Evolutionary conservation across 1,140 invertebrate genomes (phyloP).

Genomic region (Proctacanthus coquilletti): DNA sequence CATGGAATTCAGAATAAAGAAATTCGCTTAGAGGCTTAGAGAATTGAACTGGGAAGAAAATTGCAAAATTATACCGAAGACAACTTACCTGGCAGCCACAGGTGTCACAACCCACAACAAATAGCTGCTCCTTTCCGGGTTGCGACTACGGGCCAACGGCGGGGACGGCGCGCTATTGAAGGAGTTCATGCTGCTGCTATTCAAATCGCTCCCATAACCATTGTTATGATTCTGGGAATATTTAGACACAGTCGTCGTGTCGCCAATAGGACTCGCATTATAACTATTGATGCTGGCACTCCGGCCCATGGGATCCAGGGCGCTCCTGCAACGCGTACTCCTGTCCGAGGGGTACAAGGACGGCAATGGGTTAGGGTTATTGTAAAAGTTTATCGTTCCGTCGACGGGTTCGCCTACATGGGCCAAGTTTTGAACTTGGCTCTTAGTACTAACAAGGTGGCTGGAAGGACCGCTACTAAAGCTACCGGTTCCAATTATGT

Average conservation of each 20-base stretch:
- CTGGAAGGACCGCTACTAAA: neutral
- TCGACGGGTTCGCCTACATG: neutral
- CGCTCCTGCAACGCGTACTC: neutral
- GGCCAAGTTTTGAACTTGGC: neutral
- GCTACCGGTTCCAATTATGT: too few species aligned
- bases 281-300: neutral
- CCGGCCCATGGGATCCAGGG: neutral
- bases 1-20: too few species aligned
- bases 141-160: neutral
- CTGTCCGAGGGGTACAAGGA: too few species aligned
- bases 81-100: conserved; percentile 27
- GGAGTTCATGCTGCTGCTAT: neutral
- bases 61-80: too few species aligned
- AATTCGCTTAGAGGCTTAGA: too few species aligned
- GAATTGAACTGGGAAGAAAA: too few species aligned
- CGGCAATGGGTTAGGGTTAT: too few species aligned
- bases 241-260: neutral
- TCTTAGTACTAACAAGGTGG: neutral
- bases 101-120: conserved; percentile 27
- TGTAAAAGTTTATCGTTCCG: too few species aligned
- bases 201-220: neutral
- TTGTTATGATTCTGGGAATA: neutral
- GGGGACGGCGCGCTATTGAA: too few species aligned
- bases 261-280: neutral
- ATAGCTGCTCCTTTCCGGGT: conserved; percentile 11